Conservation (phyloP, 1,140 invertebrate species). For the Microplitis mediator region DNA sequence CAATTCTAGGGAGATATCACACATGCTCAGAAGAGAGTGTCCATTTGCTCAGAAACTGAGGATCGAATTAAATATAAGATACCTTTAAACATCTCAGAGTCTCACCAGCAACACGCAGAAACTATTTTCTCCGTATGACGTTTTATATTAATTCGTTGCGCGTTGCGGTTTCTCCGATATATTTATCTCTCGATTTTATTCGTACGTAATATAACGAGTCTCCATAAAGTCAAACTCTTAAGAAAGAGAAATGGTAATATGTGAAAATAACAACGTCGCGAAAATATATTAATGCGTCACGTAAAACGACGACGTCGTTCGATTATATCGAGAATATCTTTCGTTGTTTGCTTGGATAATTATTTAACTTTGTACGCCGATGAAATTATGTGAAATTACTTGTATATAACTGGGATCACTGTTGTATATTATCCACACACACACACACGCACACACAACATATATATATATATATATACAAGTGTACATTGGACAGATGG, state of each 20-base stretch:
- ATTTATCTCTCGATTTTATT: conserved; percentile 3
- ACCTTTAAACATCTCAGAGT: background rate
- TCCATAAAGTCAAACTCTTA: background rate
- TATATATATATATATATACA: background rate
- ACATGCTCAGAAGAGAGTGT: conserved; percentile 1
- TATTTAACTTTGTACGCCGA: conserved; percentile 23
- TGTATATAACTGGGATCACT: background rate
- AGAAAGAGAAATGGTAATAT: background rate
- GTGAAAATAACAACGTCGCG: conserved; percentile 10
- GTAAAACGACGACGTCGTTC: conserved; percentile 20
- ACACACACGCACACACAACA: background rate
- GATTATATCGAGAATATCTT: conserved; percentile 25
- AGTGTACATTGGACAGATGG: conserved; percentile 14
- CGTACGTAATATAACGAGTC: background rate
- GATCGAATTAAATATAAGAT: background rate
- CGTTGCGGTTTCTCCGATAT: conserved; percentile 18
- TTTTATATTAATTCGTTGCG: conserved; percentile 29
- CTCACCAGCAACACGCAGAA: background rate
- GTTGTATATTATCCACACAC: background rate
- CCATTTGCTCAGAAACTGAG: background rate
- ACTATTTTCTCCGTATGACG: conserved; percentile 26
- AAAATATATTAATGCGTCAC: conserved; percentile 28
- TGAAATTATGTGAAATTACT: conserved; percentile 30
- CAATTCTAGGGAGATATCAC: background rate
- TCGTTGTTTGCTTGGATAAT: conserved; percentile 31